phyloP scores from a whole-genome alignment of 2,113 vertebrate genomes.

The Pycnonotus jocosus region DNA sequence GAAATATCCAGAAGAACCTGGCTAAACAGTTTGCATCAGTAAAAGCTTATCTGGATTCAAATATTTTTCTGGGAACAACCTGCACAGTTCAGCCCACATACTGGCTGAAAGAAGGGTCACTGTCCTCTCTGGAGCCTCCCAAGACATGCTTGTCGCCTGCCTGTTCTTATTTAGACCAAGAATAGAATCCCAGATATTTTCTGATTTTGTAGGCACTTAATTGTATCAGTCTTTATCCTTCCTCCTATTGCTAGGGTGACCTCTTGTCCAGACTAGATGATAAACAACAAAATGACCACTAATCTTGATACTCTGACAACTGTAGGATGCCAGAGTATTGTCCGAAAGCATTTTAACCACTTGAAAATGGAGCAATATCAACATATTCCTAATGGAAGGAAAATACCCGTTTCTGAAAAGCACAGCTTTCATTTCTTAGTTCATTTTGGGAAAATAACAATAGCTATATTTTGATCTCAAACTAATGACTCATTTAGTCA shows the following conservation, averaged over 20 bases:
- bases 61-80: neutral
- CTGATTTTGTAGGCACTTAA: neutral
- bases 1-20: neutral
- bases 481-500: neutral
- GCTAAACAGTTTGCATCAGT: neutral
- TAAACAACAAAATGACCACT: neutral
- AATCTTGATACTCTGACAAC: neutral
- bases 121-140: neutral
- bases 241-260: neutral
- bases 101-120: neutral
- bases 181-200: neutral
- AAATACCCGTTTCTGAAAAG: neutral
- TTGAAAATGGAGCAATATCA: neutral
- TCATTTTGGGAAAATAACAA: neutral
- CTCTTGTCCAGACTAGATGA: neutral
- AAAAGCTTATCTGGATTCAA: neutral
- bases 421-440: neutral
- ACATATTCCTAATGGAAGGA: neutral
- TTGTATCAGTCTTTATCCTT: neutral
- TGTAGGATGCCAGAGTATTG: neutral
- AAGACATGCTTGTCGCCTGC: neutral
- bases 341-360: neutral
- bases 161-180: neutral
- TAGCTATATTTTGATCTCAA: neutral
- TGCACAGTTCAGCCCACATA: neutral